Base-by-base conservation (phyloP, 2,888 invertebrate genomes). In the Leptothorax acervorum region DNA sequence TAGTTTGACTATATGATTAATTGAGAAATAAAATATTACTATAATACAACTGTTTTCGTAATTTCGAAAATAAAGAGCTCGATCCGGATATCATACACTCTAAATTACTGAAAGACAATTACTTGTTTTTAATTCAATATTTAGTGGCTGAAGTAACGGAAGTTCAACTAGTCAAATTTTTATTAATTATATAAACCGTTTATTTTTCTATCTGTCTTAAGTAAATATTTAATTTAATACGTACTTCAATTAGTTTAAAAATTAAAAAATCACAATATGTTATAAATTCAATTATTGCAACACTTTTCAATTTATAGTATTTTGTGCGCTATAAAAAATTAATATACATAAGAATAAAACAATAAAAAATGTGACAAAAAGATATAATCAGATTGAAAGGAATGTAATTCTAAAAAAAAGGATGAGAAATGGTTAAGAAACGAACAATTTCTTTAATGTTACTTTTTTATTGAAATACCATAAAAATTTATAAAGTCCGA, bases 401-500 rank as follows among this genome's bases (percentile, higher is more conserved):
- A 2, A 51, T 3, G n/a, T 3, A 8, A 23, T 28, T 66, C 4
- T 9, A 66, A 53, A 18, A 66, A 71, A 48, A 73, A 15, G n/a
- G 15, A 39, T 73, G 1, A 28, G 5, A 18, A 55, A 35, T 57
- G 15, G n/a, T 23, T 81, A 15, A 51, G 31, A 68, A 53, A 23
- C 8, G 3, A 18, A 66, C 2, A 57, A 35, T 6, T 18, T n/a
- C 23, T 39, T 48, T 73, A 73, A 70, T 73, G 39, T 75, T 62
- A 75, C 73, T 84, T 86, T 92, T 92, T 92, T 53, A 92, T 92
- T 92, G 79, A 85, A 86, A 89, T 83, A 66, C 65, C 78, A 85
- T 92, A 92, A 88, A 91, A 92, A 92, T 91, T 84, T 91, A 84
- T 86, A 91, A 88, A 88, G 74, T 89, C 79, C 62, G 45, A 57